phyloP scores from a whole-genome alignment of 1,140 invertebrate species.

The Leptonema lineaticorne region DNA sequence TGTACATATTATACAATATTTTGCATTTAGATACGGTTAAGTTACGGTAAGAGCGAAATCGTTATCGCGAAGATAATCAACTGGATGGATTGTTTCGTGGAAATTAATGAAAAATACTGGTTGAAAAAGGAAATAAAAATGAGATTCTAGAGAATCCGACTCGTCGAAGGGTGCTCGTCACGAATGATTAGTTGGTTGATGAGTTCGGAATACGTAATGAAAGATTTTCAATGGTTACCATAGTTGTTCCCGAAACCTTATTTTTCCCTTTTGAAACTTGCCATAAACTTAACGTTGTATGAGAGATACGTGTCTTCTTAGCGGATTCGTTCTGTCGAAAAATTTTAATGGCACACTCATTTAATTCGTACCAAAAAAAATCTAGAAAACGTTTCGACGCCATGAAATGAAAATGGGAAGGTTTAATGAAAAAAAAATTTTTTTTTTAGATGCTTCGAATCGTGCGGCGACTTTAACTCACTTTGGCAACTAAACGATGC shows the following conservation, averaged over 20 bases:
- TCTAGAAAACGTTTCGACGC: too few relatives aligned
- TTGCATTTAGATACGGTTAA: too few relatives aligned
- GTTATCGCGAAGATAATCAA: too few relatives aligned
- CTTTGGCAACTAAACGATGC: constrained; percentile 14
- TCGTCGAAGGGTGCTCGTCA: not conserved
- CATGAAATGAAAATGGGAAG: not conserved
- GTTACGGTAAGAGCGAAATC: too few relatives aligned
- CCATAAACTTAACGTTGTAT: too few relatives aligned
- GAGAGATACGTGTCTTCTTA: not conserved
- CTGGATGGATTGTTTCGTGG: too few relatives aligned
- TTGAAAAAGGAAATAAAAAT: too few relatives aligned
- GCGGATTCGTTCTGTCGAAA: constrained; percentile 3
- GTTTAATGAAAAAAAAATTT: not conserved
- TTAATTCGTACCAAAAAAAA: too few relatives aligned
- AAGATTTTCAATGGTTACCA: not conserved
- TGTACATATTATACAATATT: not conserved
- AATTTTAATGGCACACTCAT: constrained; percentile 4
- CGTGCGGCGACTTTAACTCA: constrained; percentile 8
- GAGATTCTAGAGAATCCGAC: not conserved
- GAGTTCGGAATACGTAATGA: not conserved
- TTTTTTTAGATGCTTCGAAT: constrained; percentile 12
- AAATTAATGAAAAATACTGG: too few relatives aligned
- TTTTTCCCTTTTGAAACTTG: not conserved
- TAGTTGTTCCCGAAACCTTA: not conserved
- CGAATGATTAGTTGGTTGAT: not conserved